Evolutionary conservation across 2,797 vertebrate genomes (phyloP).

Genomic region (Pteropus rufus): DNA sequence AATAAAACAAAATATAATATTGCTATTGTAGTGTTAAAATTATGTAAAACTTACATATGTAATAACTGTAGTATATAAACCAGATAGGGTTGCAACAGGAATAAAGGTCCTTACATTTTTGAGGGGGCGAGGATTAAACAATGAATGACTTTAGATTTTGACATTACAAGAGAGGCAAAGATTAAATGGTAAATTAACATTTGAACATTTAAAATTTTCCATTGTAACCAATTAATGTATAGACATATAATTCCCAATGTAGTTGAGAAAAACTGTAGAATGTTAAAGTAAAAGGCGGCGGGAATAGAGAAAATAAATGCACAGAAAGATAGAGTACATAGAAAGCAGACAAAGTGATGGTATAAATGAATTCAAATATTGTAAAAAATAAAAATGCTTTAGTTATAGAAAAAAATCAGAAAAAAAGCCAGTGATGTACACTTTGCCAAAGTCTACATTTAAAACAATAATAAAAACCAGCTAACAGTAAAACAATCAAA

Average conservation of each 20-base stretch:
- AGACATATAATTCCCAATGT: not conserved
- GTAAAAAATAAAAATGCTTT: not conserved
- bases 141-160: not conserved
- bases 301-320: not conserved
- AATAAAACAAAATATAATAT: not conserved
- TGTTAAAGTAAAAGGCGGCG: not conserved
- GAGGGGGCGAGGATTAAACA: not conserved
- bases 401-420: not conserved
- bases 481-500: not conserved
- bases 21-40: not conserved
- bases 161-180: not conserved
- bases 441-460: not conserved
- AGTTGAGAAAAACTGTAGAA: not conserved
- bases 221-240: not conserved
- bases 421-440: not conserved
- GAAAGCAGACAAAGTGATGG: not conserved
- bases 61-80: not conserved
- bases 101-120: not conserved
- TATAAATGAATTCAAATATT: not conserved
- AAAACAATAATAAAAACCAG: not conserved
- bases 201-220: not conserved
- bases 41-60: not conserved
- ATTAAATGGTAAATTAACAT: not conserved
- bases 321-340: not conserved
- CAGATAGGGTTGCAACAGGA: not conserved